Conservation (phyloP, 2,113 vertebrate genomes). For the Leptosomus discolor region DNA sequence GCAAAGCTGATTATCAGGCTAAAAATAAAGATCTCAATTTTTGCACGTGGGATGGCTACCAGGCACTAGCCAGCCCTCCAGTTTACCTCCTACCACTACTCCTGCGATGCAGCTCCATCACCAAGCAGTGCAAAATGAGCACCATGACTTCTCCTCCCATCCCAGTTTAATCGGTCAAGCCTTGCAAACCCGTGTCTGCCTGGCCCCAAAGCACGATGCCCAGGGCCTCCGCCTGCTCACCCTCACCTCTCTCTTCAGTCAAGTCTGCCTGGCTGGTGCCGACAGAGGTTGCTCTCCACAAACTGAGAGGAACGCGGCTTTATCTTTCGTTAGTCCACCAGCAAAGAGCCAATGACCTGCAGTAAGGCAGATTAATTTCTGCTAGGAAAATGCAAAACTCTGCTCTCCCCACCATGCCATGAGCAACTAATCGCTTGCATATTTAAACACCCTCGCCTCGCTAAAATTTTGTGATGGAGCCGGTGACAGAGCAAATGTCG, state of each 20-base stretch:
- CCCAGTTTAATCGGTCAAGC: accelerated
- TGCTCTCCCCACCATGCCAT: not conserved
- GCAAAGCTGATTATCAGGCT: not conserved
- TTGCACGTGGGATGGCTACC: not conserved
- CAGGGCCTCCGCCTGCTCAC: not conserved
- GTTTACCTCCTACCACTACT: not conserved
- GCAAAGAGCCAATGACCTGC: not conserved
- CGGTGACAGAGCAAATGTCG: slow-evolving; percentile 60
- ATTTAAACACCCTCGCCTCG: slow-evolving; percentile 56
- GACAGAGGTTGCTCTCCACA: slow-evolving; percentile 30
- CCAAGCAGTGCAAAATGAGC: not conserved
- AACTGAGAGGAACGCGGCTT: not conserved
- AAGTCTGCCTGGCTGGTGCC: not conserved
- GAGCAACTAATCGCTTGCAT: slow-evolving; percentile 44
- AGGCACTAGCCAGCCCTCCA: not conserved
- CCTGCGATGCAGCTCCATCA: not conserved
- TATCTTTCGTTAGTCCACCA: not conserved
- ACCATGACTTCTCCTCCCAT: not conserved
- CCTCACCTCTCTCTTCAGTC: not conserved
- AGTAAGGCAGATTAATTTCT: slow-evolving; percentile 46
- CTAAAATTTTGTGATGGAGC: slow-evolving; percentile 60
- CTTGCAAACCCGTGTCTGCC: accelerated
- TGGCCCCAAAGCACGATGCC: not conserved
- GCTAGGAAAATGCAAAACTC: slow-evolving; percentile 28
- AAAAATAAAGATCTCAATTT: not conserved